Base-by-base conservation (phyloP, 2,797 vertebrate species). In the Galago senegalensis region DNA sequence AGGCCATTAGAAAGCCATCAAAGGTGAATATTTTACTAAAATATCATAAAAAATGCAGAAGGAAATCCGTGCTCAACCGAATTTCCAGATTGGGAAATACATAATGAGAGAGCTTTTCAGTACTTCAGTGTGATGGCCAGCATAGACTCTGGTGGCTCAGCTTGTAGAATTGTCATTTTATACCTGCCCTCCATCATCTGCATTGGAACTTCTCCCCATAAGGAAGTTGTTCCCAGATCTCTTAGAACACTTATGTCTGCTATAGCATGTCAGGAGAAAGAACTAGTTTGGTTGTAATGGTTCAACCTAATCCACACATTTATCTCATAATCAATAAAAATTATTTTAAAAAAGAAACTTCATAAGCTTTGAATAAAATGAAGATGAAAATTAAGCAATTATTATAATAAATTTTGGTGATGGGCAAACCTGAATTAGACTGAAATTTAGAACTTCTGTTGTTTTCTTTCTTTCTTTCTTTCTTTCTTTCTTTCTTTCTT, bases 361-460 rank as follows among this genome's bases (percentile, higher is more conserved):
- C 43, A 88, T 81, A 85, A 76, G 67, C 67, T 73, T 80, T 49
- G 37, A 92, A 43, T 82, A 72, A 88, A 95, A 90, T 92, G 29
- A 69, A 94, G 89, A 87, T 80, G 49, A 90, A 77, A 82, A 72
- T 58, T n/a, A 7, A 89, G 25, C 1, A n/a, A 88, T 90, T 83
- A 72, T 61, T 61, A 92, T 95, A 81, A 77, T 87, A 58, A 69
- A 40, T 3, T 90, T 63, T 87, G 63, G 89, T 65, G 27, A 10
- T 72, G 18, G 7, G 2, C 5, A 93, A 77, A 77, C 27, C 14
- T 60, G 43, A 91, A 70, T 46, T 67, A 77, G 1, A 6, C 40
- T 56, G 23, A 79, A 77, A 73, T 86, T 91, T 58, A 43, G 7
- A 16, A 31, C 18, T 77, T 85, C 34, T 56, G 18, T 14, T 3